Percentiles rank a stretch among this genome's conserved stretches.
Conservation (phyloP, 2,797 vertebrate genomes). For the Dallia pectoralis region DNA sequence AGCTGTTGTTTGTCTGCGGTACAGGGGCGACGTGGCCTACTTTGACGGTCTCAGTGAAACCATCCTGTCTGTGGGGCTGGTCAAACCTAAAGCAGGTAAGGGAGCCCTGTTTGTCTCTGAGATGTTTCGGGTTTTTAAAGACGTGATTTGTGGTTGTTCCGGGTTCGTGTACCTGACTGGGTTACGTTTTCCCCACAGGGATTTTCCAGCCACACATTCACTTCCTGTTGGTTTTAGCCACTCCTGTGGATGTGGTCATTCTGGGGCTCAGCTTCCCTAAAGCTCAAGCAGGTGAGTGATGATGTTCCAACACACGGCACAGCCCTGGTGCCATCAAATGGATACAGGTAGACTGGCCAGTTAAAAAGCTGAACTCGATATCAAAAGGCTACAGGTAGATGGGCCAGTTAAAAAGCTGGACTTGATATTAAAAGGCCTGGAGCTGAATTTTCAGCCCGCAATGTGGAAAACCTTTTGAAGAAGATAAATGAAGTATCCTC, state of each 20-base stretch:
- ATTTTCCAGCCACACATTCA: slow-evolving; percentile 95
- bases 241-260: slow-evolving; percentile 95
- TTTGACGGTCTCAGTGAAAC: slow-evolving; percentile 99
- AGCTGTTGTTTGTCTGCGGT: slow-evolving; percentile 19
- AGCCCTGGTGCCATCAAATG: neutral
- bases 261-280: slow-evolving; percentile 91
- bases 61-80: slow-evolving; percentile 92
- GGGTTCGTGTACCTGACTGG: too few species aligned
- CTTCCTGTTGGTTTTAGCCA: slow-evolving; percentile 91
- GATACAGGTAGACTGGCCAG: too few species aligned
- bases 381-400: too few species aligned
- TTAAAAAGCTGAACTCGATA: too few species aligned
- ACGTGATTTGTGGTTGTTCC: neutral
- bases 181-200: slow-evolving; percentile 66
- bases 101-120: neutral
- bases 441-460: too few species aligned
- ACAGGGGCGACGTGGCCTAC: slow-evolving; percentile 92
- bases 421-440: too few species aligned
- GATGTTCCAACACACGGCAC: neutral
- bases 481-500: too few species aligned
- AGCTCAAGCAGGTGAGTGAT: slow-evolving; percentile 81
- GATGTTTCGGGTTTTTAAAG: neutral
- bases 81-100: slow-evolving; percentile 92
- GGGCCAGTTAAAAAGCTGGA: too few species aligned
- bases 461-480: too few species aligned